Conservation (phyloP, 1,140 invertebrate genomes). For the Drosophila ercepeae region DNA sequence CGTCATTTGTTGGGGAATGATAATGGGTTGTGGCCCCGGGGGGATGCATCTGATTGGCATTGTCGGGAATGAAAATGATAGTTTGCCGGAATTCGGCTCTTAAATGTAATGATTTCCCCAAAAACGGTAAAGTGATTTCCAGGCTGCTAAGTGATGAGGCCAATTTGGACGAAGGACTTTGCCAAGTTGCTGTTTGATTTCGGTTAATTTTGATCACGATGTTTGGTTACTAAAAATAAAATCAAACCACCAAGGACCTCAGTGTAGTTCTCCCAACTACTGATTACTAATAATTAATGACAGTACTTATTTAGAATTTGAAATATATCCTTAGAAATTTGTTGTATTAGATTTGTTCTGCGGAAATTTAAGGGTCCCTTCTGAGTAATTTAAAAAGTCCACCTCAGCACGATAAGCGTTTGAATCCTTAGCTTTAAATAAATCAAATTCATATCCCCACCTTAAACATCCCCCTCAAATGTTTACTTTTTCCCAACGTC, state of each 20-base stretch:
- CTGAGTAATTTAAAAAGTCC: too few relatives aligned
- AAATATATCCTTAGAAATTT: too few relatives aligned
- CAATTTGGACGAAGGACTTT: slow-evolving; percentile 10
- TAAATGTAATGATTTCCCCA: slow-evolving; percentile 56
- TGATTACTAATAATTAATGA: too few relatives aligned
- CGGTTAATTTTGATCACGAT: not conserved
- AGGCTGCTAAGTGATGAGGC: not conserved
- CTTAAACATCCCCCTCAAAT: not conserved
- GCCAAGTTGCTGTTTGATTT: slow-evolving; percentile 10
- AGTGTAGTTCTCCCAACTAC: not conserved
- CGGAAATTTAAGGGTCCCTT: too few relatives aligned
- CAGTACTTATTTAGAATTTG: too few relatives aligned
- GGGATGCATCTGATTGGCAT: slow-evolving; percentile 49
- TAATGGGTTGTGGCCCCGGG: slow-evolving; percentile 28
- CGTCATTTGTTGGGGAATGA: slow-evolving; percentile 37
- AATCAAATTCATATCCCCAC: slow-evolving; percentile 31
- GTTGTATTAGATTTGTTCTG: too few relatives aligned
- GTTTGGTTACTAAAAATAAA: not conserved
- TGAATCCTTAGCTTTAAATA: slow-evolving; percentile 15
- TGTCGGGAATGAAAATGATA: slow-evolving; percentile 46
- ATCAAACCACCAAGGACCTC: not conserved
- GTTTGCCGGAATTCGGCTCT: slow-evolving; percentile 51
- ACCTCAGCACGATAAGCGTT: not conserved
- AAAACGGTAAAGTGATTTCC: slow-evolving; percentile 48
- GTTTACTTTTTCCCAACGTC: not conserved